These are phyloP conservation scores for Thunnus albacares DNA, from an alignment of 2,797 vertebrate species.

Conservation along the genomic window DNA sequence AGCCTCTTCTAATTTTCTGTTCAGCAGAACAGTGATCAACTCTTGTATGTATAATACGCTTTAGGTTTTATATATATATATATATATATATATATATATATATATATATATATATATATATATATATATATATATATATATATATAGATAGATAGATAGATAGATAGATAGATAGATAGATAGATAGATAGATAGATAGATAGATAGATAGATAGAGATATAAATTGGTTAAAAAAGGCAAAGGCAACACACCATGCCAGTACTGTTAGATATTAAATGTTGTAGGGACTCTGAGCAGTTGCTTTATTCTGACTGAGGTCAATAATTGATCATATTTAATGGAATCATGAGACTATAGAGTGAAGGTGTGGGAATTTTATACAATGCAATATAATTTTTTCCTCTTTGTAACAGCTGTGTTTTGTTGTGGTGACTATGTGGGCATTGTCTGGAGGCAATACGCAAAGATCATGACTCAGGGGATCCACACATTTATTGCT, in stretches of 20 bases:
- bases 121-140: too few species aligned
- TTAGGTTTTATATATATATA: neutral
- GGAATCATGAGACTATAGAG: neutral
- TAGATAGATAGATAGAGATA: too few species aligned
- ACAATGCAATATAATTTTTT: neutral
- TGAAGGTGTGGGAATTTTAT: neutral
- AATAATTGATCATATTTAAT: slow-evolving; percentile 15
- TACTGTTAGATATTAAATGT: neutral
- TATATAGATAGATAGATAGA: too few species aligned
- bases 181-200: too few species aligned
- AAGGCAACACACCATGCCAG: neutral
- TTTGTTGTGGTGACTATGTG: slow-evolving; percentile 12
- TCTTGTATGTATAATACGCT: neutral
- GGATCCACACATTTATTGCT: slow-evolving; percentile 32
- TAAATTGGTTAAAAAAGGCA: neutral
- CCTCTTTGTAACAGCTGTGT: slow-evolving; percentile 21
- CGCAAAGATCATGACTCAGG: slow-evolving; percentile 36
- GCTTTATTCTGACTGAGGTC: slow-evolving; percentile 7
- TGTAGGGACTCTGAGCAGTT: neutral
- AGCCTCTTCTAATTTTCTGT: slow-evolving; percentile 6
- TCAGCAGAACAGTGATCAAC: neutral
- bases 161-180: too few species aligned
- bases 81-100: too few species aligned
- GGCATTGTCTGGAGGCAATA: slow-evolving; percentile 7
- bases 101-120: neutral